Evolutionary conservation across 2,888 invertebrate species (phyloP).

Genomic region (Eupithecia tripunctaria): DNA sequence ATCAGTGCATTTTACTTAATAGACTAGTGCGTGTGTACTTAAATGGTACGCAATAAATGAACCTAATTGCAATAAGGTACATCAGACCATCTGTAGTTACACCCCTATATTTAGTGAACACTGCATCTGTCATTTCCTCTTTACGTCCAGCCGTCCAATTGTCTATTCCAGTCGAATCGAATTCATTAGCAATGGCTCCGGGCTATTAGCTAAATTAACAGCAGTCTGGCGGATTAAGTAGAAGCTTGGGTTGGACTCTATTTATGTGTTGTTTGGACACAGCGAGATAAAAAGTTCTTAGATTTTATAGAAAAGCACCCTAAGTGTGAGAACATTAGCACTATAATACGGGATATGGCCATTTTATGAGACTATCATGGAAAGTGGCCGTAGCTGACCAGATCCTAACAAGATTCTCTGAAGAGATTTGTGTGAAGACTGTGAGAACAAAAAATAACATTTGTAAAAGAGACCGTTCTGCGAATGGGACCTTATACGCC

Average conservation of each 20-base stretch:
- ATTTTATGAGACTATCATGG: no score
- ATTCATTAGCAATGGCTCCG: constrained; percentile 23
- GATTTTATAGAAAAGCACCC: no score
- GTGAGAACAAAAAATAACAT: no score
- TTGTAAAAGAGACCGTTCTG: no score
- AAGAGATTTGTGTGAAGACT: no score
- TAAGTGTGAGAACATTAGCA: no score
- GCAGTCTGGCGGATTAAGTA: background rate
- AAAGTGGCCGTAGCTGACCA: no score
- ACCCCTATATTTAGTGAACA: constrained; percentile 7
- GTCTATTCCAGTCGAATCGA: constrained; percentile 23
- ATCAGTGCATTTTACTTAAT: no score
- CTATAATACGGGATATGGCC: no score
- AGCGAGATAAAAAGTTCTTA: background rate
- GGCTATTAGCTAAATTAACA: constrained; percentile 28
- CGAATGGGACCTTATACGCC: no score
- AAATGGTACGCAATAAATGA: background rate
- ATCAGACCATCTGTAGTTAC: background rate
- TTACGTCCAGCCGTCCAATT: constrained; percentile 3
- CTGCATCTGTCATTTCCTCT: constrained; percentile 7
- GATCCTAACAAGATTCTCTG: no score
- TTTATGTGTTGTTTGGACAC: background rate
- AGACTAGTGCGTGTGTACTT: background rate
- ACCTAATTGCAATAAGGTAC: background rate
- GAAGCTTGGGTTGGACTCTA: background rate